Evolutionary conservation across 1,140 invertebrate species (phyloP), one percentile per base, ranked within the genome.

Genomic region (Hylaeus anthracinus): DNA sequence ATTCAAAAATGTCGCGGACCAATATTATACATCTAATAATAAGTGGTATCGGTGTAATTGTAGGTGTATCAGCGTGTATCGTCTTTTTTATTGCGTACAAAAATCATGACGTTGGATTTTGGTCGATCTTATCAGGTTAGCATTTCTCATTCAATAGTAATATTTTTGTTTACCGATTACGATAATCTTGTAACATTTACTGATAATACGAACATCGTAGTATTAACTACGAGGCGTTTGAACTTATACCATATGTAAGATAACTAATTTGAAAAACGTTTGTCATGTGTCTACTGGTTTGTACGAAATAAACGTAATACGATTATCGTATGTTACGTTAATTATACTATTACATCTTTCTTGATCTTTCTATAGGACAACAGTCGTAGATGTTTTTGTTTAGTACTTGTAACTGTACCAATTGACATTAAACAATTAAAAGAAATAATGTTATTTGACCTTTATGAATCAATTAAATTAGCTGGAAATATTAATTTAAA

Each of bases 61-160:
- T 85, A 51, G 83, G 82, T 66, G 6, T 81, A 51, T 72, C 71
- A 14, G 88, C 82, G 5, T 88, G 88, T 67, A 79, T 89, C 55
- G 79, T 87, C n/a, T 64, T 89, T 4, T 88, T 79, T 45, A 26
- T 81, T 37, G 43, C 51, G 63, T 85, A 84, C 45, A 77, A 74
- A 1, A 89, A 89, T 79, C 64, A 64, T 14, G 83, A 85, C 14
- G 83, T 82, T 43, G 88, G 88, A 79, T 89, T 88, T 79, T 89
- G 88, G 88, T 85, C 88, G 5, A 72, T 89, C 58, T 80, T 89
- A 61, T 65, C 83, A 88, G 87, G 88, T 89, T 84, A 87, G 83
- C 55, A 66, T 39, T 37, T 0, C 10, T 1, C 8, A 15, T 43
- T 58, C 10, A 43, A 72, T 5, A 1, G n/a, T 67, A 48, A 61